Conservation (phyloP, 2,113 vertebrate genomes). For the Neolamprologus sp. region DNA sequence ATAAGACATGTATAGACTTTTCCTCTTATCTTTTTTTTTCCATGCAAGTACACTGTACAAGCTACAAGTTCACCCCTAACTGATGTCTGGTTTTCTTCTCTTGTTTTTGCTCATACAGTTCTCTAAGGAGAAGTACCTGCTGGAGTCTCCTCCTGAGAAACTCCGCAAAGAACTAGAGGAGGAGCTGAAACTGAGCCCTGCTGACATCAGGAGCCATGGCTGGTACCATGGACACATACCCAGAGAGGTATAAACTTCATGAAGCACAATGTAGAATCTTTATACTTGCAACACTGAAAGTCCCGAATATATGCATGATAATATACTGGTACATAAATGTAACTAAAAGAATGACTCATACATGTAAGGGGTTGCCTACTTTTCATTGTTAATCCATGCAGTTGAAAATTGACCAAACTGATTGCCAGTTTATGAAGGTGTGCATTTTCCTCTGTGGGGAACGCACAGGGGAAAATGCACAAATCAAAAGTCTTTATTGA, state of each 20-base stretch:
- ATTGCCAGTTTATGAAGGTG: not conserved
- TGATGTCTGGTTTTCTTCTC: not conserved
- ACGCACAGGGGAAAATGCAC: not conserved
- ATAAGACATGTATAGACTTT: not conserved
- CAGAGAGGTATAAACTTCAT: slow-evolving; percentile 78
- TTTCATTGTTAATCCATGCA: not conserved
- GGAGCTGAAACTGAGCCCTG: slow-evolving; percentile 90
- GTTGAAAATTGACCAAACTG: not conserved
- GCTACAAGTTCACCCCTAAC: not conserved
- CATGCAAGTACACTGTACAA: not conserved
- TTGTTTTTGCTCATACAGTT: slow-evolving; percentile 73
- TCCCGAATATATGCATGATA: not conserved
- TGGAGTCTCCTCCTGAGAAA: slow-evolving; percentile 93
- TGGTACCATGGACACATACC: slow-evolving; percentile 99
- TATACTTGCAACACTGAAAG: not conserved
- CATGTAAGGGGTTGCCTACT: not conserved
- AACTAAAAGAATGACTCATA: not conserved
- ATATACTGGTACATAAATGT: not conserved
- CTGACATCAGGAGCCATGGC: slow-evolving; percentile 91
- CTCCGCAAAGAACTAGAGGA: slow-evolving; percentile 95
- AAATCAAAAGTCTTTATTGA: not conserved
- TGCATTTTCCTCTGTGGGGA: not conserved
- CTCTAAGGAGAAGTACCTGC: slow-evolving; percentile 98
- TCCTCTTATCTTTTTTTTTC: not conserved
- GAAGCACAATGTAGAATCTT: not conserved